Conservation (phyloP, 1,140 invertebrate species). For the Battus philenor region DNA sequence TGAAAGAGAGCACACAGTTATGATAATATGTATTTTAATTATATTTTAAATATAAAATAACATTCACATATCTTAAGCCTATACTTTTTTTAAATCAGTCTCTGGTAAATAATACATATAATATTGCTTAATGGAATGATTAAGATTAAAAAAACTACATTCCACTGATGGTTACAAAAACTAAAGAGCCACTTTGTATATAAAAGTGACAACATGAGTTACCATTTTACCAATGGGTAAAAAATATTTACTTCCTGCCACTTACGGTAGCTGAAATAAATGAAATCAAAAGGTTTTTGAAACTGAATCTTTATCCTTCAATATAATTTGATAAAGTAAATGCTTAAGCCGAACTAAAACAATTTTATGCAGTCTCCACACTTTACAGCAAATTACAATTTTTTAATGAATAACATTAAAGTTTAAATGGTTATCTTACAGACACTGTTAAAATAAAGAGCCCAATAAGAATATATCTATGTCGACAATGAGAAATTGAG, state of each 20-base stretch:
- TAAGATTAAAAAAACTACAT: not conserved
- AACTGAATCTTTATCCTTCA: not conserved
- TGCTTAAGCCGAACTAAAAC: no score
- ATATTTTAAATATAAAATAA: constrained; percentile 3
- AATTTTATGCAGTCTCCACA: no score
- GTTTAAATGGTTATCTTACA: no score
- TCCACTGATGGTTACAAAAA: no score
- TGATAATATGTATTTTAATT: constrained; percentile 1
- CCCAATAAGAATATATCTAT: no score
- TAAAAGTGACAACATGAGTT: not conserved
- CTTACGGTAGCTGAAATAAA: not conserved
- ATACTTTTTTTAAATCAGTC: constrained; percentile 13
- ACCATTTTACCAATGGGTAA: not conserved
- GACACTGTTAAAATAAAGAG: no score
- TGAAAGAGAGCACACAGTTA: not conserved
- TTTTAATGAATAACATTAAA: no score
- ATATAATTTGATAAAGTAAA: not conserved
- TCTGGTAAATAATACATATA: constrained; percentile 17
- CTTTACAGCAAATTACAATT: no score
- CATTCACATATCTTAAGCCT: constrained; percentile 7
- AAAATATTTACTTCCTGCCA: not conserved
- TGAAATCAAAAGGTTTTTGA: not conserved
- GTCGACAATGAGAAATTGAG: no score
- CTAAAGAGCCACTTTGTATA: not conserved
- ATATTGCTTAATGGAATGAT: constrained; percentile 25